Evolutionary conservation across 2,888 invertebrate species (phyloP), one percentile per base, ranked within the genome.

Genomic region (Entomobrya proxima): DNA sequence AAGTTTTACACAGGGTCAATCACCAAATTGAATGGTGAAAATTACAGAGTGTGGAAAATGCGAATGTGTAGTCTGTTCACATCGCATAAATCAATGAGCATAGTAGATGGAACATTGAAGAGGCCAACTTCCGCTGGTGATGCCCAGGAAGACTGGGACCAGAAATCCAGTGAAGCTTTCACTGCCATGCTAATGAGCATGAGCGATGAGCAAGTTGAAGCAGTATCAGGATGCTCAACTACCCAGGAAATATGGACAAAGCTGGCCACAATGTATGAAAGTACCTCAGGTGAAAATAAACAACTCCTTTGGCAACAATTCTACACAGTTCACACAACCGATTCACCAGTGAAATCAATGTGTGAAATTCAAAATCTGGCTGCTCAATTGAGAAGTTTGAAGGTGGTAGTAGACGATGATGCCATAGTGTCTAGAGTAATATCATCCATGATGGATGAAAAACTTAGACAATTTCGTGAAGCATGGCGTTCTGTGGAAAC

Each of bases 11-110:
- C 78, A 1, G 44, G 52, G 4, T 72, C 82, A 0, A 83, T 88
- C 11, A 55, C 88, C 3, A 88, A 87, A 50, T 52, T 86, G 47
- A 82, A 35, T 32, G 79, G 55, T 2, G 69, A 67, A 11, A 88
- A 88, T 55, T 88, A 77, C 40, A 32, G 85, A 32, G 85, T 88
- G 1, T 88, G 86, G 88, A 81, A 67, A 52, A 77, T 85, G 76
- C n/a, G 86, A n/a, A 37, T 88, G 58, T 37, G 15, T 11, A 67
- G 79, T 18, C 11, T 88, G 1, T 87, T 87, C 61, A 30, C 3
- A 0, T 35, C 79, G 0, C 86, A 84, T 24, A 50, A 61, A n/a
- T 44, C 84, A 1, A 11, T 82, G 55, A 80, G 75, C 2, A 47
- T 88, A n/a, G 87, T 87, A 2, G 52, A 82, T 64, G 88, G 87